A percentile compares a stretch with the other conserved stretches of the same genome.
phyloP scores from a whole-genome alignment of 1,140 invertebrate species.

The Druon quercuslanigerum region DNA sequence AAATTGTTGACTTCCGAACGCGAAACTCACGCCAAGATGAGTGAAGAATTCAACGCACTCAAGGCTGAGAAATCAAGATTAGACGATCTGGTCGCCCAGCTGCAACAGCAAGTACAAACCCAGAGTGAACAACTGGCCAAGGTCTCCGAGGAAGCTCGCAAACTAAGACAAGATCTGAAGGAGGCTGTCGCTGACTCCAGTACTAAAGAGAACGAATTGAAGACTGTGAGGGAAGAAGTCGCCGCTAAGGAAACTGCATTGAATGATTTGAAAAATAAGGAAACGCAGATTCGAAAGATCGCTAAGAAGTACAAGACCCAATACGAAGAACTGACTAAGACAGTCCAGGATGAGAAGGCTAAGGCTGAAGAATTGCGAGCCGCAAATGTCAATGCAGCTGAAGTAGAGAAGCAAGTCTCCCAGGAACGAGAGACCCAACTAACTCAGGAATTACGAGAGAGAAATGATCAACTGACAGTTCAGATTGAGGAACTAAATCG shows the following conservation, averaged over 20 bases:
- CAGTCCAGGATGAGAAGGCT: constrained; percentile 79
- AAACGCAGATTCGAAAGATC: constrained; percentile 90
- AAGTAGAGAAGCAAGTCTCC: constrained; percentile 66
- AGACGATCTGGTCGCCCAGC: constrained; percentile 82
- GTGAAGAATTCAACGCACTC: constrained; percentile 79
- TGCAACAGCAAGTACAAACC: constrained; percentile 77
- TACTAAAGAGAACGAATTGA: constrained; percentile 79
- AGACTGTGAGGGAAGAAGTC: constrained; percentile 82
- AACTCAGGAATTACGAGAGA: constrained; percentile 74
- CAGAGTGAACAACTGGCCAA: constrained; percentile 75
- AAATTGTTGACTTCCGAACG: constrained; percentile 86
- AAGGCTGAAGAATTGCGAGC: constrained; percentile 72
- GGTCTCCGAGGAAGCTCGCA: constrained; percentile 73
- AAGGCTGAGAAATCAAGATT: constrained; percentile 84
- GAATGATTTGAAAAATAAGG: constrained; percentile 85
- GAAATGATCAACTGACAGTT: constrained; percentile 65
- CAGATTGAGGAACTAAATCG: constrained; percentile 80
- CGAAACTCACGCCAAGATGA: constrained; percentile 80
- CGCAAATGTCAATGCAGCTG: constrained; percentile 67
- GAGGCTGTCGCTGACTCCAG: constrained; percentile 75
- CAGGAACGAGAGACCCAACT: constrained; percentile 71
- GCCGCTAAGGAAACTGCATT: constrained; percentile 82
- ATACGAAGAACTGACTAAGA: constrained; percentile 84
- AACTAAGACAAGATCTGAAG: constrained; percentile 77
- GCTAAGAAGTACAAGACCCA: constrained; percentile 94